A percentile compares a stretch with the other conserved stretches of the same genome.
phyloP scores from a whole-genome alignment of 2,888 invertebrate species.

The Tachina grossa region DNA sequence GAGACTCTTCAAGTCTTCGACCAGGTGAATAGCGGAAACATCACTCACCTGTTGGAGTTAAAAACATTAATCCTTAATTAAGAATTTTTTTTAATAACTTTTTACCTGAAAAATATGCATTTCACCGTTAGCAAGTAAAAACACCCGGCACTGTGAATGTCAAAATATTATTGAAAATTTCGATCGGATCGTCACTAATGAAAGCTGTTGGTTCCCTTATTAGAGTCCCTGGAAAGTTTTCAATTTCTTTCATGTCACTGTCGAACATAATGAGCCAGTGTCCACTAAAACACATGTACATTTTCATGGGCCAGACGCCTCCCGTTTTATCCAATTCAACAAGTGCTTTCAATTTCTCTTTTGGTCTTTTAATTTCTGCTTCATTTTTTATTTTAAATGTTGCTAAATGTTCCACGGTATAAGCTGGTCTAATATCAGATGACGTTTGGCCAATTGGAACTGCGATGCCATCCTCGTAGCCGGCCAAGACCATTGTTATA shows the following conservation, averaged over 20 bases:
- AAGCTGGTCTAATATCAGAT: conserved; percentile 85
- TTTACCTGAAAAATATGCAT: conserved; percentile 96
- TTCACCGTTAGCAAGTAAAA: conserved; percentile 89
- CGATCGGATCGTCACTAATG: conserved; percentile 96
- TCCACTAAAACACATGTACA: conserved; percentile 94
- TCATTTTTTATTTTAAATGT: conserved; percentile 97
- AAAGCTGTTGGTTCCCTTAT: conserved; percentile 98
- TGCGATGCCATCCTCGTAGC: conserved; percentile 34
- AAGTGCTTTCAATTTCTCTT: conserved; percentile 95
- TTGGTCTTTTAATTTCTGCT: conserved; percentile 93
- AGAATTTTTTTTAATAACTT: background rate
- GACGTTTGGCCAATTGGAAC: conserved; percentile 31
- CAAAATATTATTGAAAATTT: conserved; percentile 98
- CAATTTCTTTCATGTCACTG: conserved; percentile 97
- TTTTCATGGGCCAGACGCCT: conserved; percentile 99
- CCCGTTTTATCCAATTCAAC: conserved; percentile 95
- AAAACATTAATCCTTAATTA: background rate
- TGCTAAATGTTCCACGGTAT: conserved; percentile 98
- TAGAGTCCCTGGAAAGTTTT: conserved; percentile 95
- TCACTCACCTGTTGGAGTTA: conserved; percentile 86
- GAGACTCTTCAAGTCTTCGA: conserved; percentile 90
- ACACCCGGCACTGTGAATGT: conserved; percentile 95
- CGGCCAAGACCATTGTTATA: conserved; percentile 52
- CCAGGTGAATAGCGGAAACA: conserved; percentile 91
- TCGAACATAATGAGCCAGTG: conserved; percentile 96